phyloP scores from a whole-genome alignment of 2,797 vertebrate species.

The Echiichthys vipera region DNA sequence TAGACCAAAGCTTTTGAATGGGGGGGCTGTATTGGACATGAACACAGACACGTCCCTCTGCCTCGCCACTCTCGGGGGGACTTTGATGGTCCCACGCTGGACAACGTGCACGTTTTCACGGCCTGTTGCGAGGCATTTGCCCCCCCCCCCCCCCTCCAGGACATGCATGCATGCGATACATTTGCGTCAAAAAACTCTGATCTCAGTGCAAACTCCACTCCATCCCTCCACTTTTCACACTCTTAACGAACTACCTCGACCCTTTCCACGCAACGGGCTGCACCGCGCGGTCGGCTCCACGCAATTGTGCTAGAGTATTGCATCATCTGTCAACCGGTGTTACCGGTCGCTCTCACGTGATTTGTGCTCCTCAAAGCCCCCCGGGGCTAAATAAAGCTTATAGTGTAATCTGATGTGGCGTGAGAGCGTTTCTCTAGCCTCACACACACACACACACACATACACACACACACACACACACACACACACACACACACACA shows the following conservation, averaged over 20 bases:
- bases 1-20: conserved; percentile 44
- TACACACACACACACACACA: too few relatives aligned
- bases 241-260: not conserved
- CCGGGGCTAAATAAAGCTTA: conserved; percentile 50
- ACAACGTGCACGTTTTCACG: conserved; percentile 45
- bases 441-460: too few relatives aligned
- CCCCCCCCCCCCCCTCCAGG: conserved; percentile 15
- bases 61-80: conserved; percentile 16
- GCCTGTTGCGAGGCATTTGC: conserved; percentile 20
- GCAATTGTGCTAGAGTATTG: conserved; percentile 69
- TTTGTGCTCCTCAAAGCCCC: conserved; percentile 33
- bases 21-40: conserved; percentile 62
- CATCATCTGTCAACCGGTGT: conserved; percentile 71
- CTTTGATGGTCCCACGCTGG: conserved; percentile 27
- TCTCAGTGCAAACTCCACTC: too few relatives aligned
- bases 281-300: conserved; percentile 28
- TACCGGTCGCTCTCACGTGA: conserved; percentile 42
- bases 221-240: too few relatives aligned
- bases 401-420: conserved; percentile 42
- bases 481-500: too few relatives aligned
- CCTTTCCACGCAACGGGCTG: conserved; percentile 25
- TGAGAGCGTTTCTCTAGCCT: conserved; percentile 6
- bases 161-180: not conserved
- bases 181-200: not conserved
- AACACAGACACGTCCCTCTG: conserved; percentile 68